These are phyloP conservation scores for Eulemur rubriventer DNA, from an alignment of 2,797 vertebrate species.

Conservation along the genomic window DNA sequence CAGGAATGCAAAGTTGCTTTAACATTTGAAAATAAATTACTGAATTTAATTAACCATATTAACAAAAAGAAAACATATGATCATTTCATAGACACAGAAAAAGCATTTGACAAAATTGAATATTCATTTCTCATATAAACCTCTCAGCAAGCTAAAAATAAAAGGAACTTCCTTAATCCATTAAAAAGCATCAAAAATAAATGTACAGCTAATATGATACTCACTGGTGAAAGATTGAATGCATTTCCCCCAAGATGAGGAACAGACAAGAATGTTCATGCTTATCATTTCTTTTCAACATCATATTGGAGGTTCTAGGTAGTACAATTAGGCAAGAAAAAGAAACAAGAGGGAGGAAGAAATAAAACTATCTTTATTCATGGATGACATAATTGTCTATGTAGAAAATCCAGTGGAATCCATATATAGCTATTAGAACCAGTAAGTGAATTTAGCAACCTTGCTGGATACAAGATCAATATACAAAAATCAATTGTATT, in stretches of 20 bases:
- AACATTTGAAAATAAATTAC: background rate
- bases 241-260: background rate
- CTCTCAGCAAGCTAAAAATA: background rate
- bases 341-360: background rate
- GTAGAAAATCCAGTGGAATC: background rate
- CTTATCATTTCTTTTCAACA: background rate
- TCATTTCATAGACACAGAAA: background rate
- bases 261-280: background rate
- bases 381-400: background rate
- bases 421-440: background rate
- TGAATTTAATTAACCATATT: background rate
- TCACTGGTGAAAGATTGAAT: background rate
- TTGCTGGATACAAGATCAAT: background rate
- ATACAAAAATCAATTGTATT: background rate
- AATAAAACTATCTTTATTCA: background rate
- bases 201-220: background rate
- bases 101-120: background rate
- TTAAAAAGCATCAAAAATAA: background rate
- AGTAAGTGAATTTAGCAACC: background rate
- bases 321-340: background rate
- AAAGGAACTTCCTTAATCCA: background rate
- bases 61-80: background rate
- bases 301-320: background rate
- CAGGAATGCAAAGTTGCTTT: background rate
- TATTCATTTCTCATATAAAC: background rate